phyloP scores from a whole-genome alignment of 2,113 vertebrate species.

The Dendrocopos noguchii region DNA sequence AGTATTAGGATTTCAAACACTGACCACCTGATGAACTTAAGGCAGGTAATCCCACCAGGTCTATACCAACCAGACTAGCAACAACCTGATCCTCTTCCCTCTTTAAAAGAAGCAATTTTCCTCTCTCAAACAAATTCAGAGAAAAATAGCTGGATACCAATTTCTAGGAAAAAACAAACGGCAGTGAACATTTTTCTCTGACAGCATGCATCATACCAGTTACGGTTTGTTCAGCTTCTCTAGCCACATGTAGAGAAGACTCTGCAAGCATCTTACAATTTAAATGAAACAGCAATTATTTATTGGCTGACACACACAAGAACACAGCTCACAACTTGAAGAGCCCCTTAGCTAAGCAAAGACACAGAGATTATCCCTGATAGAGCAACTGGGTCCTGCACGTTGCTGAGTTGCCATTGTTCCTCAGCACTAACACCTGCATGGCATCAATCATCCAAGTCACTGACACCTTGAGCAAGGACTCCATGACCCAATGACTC shows the following conservation, averaged over 20 bases:
- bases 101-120: not conserved
- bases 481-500: not conserved
- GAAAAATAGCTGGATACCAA: not conserved
- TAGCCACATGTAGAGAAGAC: not conserved
- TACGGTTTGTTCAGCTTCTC: not conserved
- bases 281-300: not conserved
- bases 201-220: fast-evolving
- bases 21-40: not conserved
- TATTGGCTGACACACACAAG: not conserved
- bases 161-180: not conserved
- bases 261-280: not conserved
- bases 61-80: not conserved
- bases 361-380: not conserved
- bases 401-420: not conserved
- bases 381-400: fast-evolving
- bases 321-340: not conserved
- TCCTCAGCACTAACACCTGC: not conserved
- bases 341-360: not conserved
- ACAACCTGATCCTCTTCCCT: not conserved
- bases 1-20: not conserved
- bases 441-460: not conserved
- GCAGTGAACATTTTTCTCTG: not conserved
- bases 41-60: not conserved
- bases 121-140: not conserved
- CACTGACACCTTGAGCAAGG: not conserved